A percentile compares a stretch with the other conserved stretches of the same genome.
These are phyloP conservation scores for Melanotaenia maccullochi DNA, from an alignment of 2,797 vertebrate genomes.

Conservation along the genomic window DNA sequence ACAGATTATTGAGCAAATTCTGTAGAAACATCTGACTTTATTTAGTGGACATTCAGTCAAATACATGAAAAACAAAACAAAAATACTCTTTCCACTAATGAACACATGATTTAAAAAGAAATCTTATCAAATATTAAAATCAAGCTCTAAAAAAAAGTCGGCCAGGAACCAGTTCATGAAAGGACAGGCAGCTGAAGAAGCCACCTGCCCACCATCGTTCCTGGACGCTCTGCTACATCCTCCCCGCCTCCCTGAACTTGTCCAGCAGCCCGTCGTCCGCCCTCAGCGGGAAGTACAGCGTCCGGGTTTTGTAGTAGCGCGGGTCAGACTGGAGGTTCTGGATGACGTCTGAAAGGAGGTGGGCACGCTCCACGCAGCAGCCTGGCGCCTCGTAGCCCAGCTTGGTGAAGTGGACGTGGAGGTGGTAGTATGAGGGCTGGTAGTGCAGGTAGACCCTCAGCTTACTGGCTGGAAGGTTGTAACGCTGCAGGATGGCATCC, in stretches of 20 bases:
- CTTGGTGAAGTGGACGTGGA: constrained; percentile 93
- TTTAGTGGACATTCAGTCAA: too few relatives aligned
- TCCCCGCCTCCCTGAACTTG: constrained; percentile 84
- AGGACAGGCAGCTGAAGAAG: too few relatives aligned
- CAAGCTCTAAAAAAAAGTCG: background rate
- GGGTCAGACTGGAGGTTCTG: constrained; percentile 87
- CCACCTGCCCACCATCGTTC: too few relatives aligned
- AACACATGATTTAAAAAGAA: too few relatives aligned
- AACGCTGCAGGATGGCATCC: constrained; percentile 86
- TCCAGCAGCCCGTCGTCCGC: constrained; percentile 84
- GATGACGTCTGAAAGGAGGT: constrained; percentile 90
- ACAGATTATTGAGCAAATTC: too few relatives aligned
- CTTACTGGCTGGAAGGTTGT: constrained; percentile 74
- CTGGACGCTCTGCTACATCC: constrained; percentile 45
- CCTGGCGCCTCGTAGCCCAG: constrained; percentile 90
- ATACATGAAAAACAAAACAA: too few relatives aligned
- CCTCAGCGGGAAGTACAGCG: constrained; percentile 86
- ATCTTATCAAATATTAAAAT: background rate
- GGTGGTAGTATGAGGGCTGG: constrained; percentile 95
- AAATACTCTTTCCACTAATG: too few relatives aligned
- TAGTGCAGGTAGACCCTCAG: constrained; percentile 93
- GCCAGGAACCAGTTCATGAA: too few relatives aligned
- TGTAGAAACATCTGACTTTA: too few relatives aligned
- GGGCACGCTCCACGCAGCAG: constrained; percentile 88
- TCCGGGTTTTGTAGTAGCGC: constrained; percentile 82